Percentiles rank a stretch among this genome's conserved stretches.
Conservation (phyloP, 2,797 vertebrate genomes). For the Gymnothorax javanicus region DNA sequence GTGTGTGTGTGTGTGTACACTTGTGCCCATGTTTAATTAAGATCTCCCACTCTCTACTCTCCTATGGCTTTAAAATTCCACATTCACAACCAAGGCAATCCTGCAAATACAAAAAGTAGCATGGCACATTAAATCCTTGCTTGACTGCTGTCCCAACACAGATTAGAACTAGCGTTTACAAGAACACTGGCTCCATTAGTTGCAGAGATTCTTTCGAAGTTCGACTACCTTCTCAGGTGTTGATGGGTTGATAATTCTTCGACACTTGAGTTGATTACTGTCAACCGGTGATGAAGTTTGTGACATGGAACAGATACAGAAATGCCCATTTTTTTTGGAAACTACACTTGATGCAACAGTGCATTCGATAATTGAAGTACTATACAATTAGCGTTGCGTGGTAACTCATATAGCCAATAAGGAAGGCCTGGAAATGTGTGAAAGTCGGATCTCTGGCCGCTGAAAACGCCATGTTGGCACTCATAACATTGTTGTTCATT, state of each 20-base stretch:
- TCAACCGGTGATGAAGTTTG: not conserved
- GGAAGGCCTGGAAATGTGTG: not conserved
- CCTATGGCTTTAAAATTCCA: not conserved
- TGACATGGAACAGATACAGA: not conserved
- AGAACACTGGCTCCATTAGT: not conserved
- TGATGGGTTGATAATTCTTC: not conserved
- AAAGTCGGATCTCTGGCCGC: not conserved
- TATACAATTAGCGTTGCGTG: not conserved
- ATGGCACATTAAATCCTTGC: not conserved
- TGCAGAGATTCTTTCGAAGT: not conserved
- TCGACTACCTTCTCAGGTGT: not conserved
- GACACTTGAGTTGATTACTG: not conserved
- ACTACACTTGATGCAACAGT: not conserved
- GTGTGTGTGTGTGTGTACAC: not conserved
- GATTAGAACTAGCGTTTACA: not conserved
- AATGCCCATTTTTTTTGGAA: not conserved
- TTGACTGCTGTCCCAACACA: not conserved
- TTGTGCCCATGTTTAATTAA: not conserved
- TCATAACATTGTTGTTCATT: not conserved
- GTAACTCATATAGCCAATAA: not conserved
- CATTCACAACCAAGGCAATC: not conserved
- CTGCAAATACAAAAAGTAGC: not conserved
- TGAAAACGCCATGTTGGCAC: not conserved
- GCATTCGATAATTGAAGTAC: not conserved
- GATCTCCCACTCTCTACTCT: not conserved